Conservation (phyloP, 2,113 vertebrate genomes). For the Chloroceryle aenea region DNA sequence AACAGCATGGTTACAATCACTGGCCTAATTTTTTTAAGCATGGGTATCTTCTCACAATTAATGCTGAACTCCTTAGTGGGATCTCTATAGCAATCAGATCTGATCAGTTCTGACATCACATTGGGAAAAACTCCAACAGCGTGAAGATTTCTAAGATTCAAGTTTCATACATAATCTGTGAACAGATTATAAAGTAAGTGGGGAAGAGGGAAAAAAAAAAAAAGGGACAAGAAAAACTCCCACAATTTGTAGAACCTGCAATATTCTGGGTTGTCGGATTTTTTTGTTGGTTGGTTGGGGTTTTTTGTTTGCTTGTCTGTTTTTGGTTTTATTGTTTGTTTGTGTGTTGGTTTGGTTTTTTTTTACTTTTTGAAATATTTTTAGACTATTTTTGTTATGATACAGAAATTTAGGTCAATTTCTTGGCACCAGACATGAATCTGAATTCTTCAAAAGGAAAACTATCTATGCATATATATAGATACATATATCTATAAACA, state of each 20-base stretch:
- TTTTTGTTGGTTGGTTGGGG: no score
- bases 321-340: no score
- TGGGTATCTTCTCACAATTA: slow-evolving; percentile 32
- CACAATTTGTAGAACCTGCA: background rate
- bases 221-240: background rate
- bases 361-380: background rate
- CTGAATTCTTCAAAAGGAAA: slow-evolving; percentile 26
- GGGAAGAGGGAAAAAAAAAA: background rate
- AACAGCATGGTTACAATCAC: slow-evolving; percentile 23
- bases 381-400: slow-evolving; percentile 1
- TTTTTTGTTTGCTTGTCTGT: background rate
- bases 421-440: slow-evolving; percentile 7
- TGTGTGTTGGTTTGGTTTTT: background rate
- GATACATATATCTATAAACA: background rate
- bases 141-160: slow-evolving; percentile 11
- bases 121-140: background rate
- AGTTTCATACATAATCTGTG: slow-evolving; percentile 27
- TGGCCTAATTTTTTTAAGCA: slow-evolving; percentile 38
- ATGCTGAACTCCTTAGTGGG: background rate
- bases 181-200: background rate
- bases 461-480: background rate
- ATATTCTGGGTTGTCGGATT: background rate
- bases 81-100: slow-evolving; percentile 32
- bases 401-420: slow-evolving; percentile 28
- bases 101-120: slow-evolving; percentile 33